Percentiles rank a stretch among this genome's conserved stretches.
Conservation (phyloP, 2,888 invertebrate genomes). For the Mythimna lalbum region DNA sequence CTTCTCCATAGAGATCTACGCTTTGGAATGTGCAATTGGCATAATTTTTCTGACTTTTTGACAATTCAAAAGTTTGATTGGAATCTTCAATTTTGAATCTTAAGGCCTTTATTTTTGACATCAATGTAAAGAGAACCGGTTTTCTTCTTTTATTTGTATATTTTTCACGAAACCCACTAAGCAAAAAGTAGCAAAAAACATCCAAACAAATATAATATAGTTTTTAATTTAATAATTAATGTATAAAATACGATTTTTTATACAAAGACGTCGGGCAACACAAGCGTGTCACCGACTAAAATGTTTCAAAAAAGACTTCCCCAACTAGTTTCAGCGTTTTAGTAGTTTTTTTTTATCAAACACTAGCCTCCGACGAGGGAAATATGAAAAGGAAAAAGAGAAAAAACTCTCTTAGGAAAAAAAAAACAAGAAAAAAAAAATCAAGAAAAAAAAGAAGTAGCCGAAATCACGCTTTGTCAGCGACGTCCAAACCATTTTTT, state of each 20-base stretch:
- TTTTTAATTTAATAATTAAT: slow-evolving; percentile 81
- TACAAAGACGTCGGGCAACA: slow-evolving; percentile 83
- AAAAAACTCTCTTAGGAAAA: slow-evolving; percentile 63
- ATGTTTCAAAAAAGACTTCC: slow-evolving; percentile 87
- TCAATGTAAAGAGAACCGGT: slow-evolving; percentile 8
- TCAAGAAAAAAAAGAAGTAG: slow-evolving; percentile 45
- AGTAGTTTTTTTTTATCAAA: slow-evolving; percentile 65
- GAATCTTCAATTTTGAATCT: too few species aligned
- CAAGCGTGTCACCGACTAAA: slow-evolving; percentile 76
- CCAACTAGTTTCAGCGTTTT: slow-evolving; percentile 64
- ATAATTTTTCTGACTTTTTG: too few species aligned
- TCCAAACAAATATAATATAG: slow-evolving; percentile 62
- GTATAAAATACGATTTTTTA: slow-evolving; percentile 89
- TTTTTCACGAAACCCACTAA: slow-evolving; percentile 18
- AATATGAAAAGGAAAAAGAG: slow-evolving; percentile 62
- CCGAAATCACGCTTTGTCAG: slow-evolving; percentile 65
- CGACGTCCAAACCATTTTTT: slow-evolving; percentile 62
- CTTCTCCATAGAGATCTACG: too few species aligned
- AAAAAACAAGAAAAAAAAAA: slow-evolving; percentile 17
- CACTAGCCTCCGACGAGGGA: slow-evolving; percentile 68
- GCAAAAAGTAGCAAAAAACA: slow-evolving; percentile 56
- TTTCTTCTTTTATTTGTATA: background rate
- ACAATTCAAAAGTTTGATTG: too few species aligned
- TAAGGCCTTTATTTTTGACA: background rate
- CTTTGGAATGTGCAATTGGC: too few species aligned